Conservation (phyloP, 2,888 invertebrate genomes). For the Boloria selene region DNA sequence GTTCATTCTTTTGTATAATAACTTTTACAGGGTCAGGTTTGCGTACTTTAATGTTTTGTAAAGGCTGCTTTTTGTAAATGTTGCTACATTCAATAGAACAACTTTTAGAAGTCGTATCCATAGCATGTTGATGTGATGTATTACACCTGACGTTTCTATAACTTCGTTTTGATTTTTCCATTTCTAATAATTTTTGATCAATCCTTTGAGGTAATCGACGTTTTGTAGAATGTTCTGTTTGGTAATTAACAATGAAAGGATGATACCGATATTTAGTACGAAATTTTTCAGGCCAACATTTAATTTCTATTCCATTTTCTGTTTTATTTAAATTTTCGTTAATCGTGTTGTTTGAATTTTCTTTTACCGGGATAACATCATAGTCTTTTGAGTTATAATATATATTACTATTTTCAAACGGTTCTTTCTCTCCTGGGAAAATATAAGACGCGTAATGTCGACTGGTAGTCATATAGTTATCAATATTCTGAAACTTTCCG, state of each 20-base stretch:
- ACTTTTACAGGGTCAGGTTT: slow-evolving; percentile 34
- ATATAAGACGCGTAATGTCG: slow-evolving; percentile 30
- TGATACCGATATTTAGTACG: slow-evolving; percentile 44
- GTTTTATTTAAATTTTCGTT: slow-evolving; percentile 47
- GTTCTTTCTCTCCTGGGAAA: slow-evolving; percentile 32
- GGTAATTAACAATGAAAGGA: slow-evolving; percentile 44
- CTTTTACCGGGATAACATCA: slow-evolving; percentile 68
- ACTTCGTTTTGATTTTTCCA: background rate
- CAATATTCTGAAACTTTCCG: slow-evolving; percentile 60
- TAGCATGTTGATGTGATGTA: slow-evolving; percentile 35
- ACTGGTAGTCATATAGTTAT: slow-evolving; percentile 46
- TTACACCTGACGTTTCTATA: slow-evolving; percentile 17
- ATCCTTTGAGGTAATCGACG: slow-evolving; percentile 21
- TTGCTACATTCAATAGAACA: slow-evolving; percentile 56
- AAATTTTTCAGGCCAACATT: slow-evolving; percentile 49
- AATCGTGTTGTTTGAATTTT: slow-evolving; percentile 49
- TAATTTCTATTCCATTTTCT: slow-evolving; percentile 42
- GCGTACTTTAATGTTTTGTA: slow-evolving; percentile 34
- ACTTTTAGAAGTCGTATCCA: slow-evolving; percentile 47
- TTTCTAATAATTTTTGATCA: slow-evolving; percentile 21
- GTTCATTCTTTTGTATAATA: slow-evolving; percentile 23
- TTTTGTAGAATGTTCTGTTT: slow-evolving; percentile 31
- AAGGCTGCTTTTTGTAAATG: slow-evolving; percentile 47
- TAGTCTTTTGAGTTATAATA: slow-evolving; percentile 67
- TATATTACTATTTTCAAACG: slow-evolving; percentile 42